Base-by-base conservation (phyloP, 2,888 invertebrate species). In the Hyalella azteca region DNA sequence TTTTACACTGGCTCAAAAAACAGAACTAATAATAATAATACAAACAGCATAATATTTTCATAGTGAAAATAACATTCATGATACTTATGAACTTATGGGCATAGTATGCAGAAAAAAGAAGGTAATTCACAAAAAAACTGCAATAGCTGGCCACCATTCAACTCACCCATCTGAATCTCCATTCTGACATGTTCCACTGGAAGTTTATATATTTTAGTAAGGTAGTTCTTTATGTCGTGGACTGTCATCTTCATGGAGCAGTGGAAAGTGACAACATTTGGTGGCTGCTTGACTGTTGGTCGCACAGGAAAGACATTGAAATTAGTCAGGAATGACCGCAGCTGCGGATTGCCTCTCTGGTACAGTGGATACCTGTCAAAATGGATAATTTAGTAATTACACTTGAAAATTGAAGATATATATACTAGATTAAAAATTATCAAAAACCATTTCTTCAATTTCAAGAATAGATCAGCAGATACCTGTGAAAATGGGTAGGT, bases 231-330 rank as follows among this genome's bases (percentile, higher is more conserved):
- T 0, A 99, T 90, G 88, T 99, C 99, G 86, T 90, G 87, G 87
- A 91, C 92, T 0, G 96, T 96, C 98, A 99, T 99, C 90, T 95
- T 92, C 89, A 94, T 93, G 11, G 97, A 96, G 86, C 96, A 95
- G 77, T 94, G 91, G 88, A 99, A 98, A 78, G 93, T 91, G 0
- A 96, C 94, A 54, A 93, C 88, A 89, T 98, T 95, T 73, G 92
- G 90, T 3, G 95, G 94, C 85, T 93, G 91, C 29, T 86, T 85
- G 45, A 90, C 90, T 26, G 88, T 85, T 0, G 95, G 92, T 79
- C 92, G 91, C 0, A 98, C 91, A 26, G 98, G 87, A 89, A 97
- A 98, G 93, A 99, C 92, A 96, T 96, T 98, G 89, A 98, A 98
- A 88, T 98, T 96, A 0, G 98, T 98, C 45, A 99, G 89, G 88